Base-by-base conservation (phyloP, 1,140 invertebrate species). In the Tetramorium parvispinum region DNA sequence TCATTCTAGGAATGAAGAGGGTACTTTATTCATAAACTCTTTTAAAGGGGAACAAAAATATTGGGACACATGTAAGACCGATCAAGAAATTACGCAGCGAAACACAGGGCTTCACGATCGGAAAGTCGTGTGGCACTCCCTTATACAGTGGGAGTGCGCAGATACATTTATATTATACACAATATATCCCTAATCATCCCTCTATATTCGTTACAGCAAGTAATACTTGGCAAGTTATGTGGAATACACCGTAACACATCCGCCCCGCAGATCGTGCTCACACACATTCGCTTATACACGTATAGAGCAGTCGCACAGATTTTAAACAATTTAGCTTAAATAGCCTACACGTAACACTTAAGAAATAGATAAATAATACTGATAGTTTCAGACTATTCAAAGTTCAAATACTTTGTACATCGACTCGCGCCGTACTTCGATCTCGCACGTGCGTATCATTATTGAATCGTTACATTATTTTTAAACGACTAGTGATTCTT, bases 291-390 rank as follows among this genome's bases (percentile, higher is more conserved):
- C 51, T 81, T 61, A 70, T 75, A 73, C 24, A 32, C 77, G 49
- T 57, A 63, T 40, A 16, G 6, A 18, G 75, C 59, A 81, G n/a
- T 66, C 46, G 55, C 66, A 88, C 85, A 53, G 46, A 16, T 85
- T 78, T 86, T 40, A 7, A 86, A 85, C 61, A 75, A 82, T 85
- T 59, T 71, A 63, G 32, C 46, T 76, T 59, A 51, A 68, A 65
- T 85, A 71, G n/a, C 21, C 49, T 59, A 68, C 61, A n/a, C 32
- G 32, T 82, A 87, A 90, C 89, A 89, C 68, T 85, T 87, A 89
- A 43, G 59, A 79, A 87, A 89, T 49, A 75, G 77, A 81, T 37
- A 86, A 85, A 87, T 90, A 92, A 91, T 91, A 92, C 89, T 90
- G 88, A 90, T 85, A 73, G 76, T 87, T 86, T 88, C 89, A 66